Evolutionary conservation across 2,113 vertebrate species (phyloP).

Genomic region (Perognathus longimembris): DNA sequence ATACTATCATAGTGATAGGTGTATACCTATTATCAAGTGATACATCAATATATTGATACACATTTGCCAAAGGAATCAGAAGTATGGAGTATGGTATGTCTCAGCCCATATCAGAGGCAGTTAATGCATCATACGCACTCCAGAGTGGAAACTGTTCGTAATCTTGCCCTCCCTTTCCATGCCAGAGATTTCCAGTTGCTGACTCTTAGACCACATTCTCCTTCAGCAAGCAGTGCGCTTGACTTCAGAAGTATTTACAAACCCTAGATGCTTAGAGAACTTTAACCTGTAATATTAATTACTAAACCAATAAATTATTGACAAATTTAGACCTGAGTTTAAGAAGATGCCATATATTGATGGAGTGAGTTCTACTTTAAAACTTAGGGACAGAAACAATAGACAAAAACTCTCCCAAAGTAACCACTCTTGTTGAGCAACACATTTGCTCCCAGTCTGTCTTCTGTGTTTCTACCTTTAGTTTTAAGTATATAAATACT

Average conservation of each 20-base stretch:
- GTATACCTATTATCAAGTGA: too few relatives aligned
- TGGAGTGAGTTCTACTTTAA: slow-evolving; percentile 1
- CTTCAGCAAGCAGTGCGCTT: neutral
- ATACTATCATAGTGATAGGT: neutral
- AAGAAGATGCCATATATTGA: neutral
- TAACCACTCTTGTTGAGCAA: neutral
- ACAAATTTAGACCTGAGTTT: neutral
- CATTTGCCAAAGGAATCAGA: slow-evolving; percentile 22
- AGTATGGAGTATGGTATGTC: neutral
- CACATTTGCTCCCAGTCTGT: neutral
- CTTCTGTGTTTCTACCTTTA: too few relatives aligned
- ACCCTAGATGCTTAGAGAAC: neutral
- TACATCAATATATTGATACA: neutral
- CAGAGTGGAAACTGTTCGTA: neutral
- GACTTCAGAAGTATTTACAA: neutral
- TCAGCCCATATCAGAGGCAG: neutral
- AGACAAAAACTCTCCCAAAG: neutral
- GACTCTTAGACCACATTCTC: neutral
- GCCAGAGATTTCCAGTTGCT: neutral
- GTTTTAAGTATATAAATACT: too few relatives aligned
- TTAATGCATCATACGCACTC: neutral
- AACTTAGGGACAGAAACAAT: slow-evolving; percentile 9
- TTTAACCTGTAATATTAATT: neutral
- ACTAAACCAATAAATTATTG: neutral
- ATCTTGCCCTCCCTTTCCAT: neutral